A percentile compares a stretch with the other conserved stretches of the same genome.
Conservation (phyloP, 2,888 invertebrate species). For the Loripinus fragilis region DNA sequence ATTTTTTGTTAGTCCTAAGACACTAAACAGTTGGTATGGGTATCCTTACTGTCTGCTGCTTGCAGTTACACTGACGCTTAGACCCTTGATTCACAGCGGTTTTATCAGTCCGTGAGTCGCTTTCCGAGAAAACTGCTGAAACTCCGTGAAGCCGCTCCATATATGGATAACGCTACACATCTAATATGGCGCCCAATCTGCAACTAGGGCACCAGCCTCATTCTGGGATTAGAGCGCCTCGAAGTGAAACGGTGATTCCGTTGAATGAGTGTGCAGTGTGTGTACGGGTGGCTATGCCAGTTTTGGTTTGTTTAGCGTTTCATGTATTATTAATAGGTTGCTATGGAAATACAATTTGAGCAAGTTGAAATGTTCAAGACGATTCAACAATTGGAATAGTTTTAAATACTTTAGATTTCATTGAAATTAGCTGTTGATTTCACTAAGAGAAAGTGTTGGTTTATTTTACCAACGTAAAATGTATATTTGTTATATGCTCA, state of each 20-base stretch:
- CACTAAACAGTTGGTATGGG: constrained; percentile 17
- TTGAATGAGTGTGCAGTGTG: constrained; percentile 12
- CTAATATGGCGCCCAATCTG: constrained; percentile 45
- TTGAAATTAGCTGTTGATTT: constrained; percentile 10
- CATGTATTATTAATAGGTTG: constrained; percentile 37
- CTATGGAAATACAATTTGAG: constrained; percentile 38
- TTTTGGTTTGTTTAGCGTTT: constrained; percentile 15
- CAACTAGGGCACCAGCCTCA: constrained; percentile 44
- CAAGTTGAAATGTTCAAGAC: constrained; percentile 32
- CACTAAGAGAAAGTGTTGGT: background rate
- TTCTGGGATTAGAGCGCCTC: constrained; percentile 21
- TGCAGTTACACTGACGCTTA: constrained; percentile 48
- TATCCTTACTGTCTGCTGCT: constrained; percentile 40
- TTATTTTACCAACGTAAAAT: too few relatives aligned
- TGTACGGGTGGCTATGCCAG: constrained; percentile 5
- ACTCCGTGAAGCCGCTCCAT: constrained; percentile 47
- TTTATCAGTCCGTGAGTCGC: constrained; percentile 39
- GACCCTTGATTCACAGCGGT: constrained; percentile 26
- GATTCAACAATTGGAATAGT: constrained; percentile 23
- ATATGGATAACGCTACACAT: constrained; percentile 50
- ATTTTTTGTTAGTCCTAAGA: constrained; percentile 26
- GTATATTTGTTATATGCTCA: too few relatives aligned
- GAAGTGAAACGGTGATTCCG: background rate
- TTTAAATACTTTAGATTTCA: constrained; percentile 19
- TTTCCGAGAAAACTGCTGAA: constrained; percentile 55